Percentiles rank a stretch among this genome's conserved stretches.
Evolutionary conservation across 2,888 invertebrate genomes (phyloP).

Genomic region (Temnothorax rugatulus): DNA sequence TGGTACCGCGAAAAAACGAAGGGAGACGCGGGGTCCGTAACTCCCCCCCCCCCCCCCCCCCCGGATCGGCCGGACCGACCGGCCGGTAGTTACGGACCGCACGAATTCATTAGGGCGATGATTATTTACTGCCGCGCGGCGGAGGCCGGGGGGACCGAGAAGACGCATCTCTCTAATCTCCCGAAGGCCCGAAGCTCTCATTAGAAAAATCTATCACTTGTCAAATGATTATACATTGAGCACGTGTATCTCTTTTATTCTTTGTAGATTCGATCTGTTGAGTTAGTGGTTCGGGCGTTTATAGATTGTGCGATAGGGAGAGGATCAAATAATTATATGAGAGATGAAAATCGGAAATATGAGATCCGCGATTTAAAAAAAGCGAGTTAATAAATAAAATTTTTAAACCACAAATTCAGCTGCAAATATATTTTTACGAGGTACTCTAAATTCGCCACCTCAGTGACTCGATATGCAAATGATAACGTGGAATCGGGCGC

Average conservation of each 20-base stretch:
- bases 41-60: too few species aligned
- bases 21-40: too few species aligned
- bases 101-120: slow-evolving; percentile 69
- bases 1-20: slow-evolving; percentile 57
- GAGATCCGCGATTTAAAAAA: too few species aligned
- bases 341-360: not conserved
- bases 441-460: slow-evolving; percentile 67
- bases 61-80: slow-evolving; percentile 1
- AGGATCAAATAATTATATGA: not conserved
- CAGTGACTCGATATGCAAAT: slow-evolving; percentile 73
- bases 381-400: not conserved
- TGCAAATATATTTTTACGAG: slow-evolving; percentile 39
- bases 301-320: not conserved
- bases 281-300: not conserved
- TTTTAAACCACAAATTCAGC: slow-evolving; percentile 44
- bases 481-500: slow-evolving; percentile 35
- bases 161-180: slow-evolving; percentile 1
- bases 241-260: not conserved
- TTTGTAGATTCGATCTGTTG: not conserved
- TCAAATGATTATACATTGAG: not conserved
- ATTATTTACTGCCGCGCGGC: slow-evolving; percentile 67
- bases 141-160: not conserved
- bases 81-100: slow-evolving; percentile 56
- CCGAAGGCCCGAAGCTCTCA: not conserved
- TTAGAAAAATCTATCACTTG: slow-evolving; percentile 15